Conservation (phyloP, 2,113 vertebrate species). For the Seriola aureovittata region DNA sequence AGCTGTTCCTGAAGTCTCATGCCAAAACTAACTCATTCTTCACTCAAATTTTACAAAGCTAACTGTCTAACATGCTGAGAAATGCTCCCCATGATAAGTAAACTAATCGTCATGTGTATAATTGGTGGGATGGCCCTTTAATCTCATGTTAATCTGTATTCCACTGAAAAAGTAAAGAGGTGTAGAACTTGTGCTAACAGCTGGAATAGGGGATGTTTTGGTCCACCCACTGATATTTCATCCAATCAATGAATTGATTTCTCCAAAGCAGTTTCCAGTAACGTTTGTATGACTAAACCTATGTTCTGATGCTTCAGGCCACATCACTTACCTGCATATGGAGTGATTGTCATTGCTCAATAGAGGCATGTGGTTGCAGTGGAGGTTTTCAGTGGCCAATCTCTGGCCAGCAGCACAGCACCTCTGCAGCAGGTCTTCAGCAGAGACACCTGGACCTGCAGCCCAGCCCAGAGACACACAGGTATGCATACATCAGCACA, state of each 20-base stretch:
- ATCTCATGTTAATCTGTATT: background rate
- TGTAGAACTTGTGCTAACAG: background rate
- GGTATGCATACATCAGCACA: conserved; percentile 47
- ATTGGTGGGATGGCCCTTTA: background rate
- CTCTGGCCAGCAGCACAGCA: conserved; percentile 92
- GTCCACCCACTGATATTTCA: background rate
- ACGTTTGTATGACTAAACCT: background rate
- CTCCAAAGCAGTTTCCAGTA: background rate
- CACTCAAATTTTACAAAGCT: background rate
- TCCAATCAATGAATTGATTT: background rate
- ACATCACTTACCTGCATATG: conserved; percentile 88
- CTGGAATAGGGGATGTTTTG: background rate
- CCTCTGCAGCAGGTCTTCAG: conserved; percentile 85
- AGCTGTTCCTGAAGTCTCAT: background rate
- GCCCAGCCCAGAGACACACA: conserved; percentile 31
- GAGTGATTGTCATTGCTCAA: conserved; percentile 75
- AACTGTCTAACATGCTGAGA: background rate
- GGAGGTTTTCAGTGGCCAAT: conserved; percentile 88
- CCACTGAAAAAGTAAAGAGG: background rate
- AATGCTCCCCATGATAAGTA: background rate
- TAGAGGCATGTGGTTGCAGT: conserved; percentile 87
- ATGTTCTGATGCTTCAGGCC: too few relatives aligned
- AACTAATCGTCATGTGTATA: background rate
- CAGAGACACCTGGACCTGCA: conserved; percentile 39
- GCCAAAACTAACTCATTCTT: background rate